These are phyloP conservation scores for Chymomyza amoena DNA, from an alignment of 2,888 invertebrate species.

Conservation along the genomic window DNA sequence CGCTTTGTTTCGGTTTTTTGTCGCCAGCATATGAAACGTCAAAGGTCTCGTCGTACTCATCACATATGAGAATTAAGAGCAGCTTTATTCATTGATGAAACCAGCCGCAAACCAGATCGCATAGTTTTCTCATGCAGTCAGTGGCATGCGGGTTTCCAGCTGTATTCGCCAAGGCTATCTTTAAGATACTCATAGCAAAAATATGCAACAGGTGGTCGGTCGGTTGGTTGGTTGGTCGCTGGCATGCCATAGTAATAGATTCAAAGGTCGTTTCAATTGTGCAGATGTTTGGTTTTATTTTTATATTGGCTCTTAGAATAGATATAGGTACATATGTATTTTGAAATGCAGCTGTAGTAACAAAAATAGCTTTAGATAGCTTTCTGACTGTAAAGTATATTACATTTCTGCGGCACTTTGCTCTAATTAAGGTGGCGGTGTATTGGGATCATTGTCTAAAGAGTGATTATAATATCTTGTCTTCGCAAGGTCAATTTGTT, in stretches of 20 bases:
- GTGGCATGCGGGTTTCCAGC: background rate
- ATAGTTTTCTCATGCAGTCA: background rate
- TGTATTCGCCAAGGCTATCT: background rate
- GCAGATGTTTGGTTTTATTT: slow-evolving; percentile 18
- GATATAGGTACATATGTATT: too few species aligned
- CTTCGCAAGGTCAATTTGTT: background rate
- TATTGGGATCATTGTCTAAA: background rate
- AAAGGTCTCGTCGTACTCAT: background rate
- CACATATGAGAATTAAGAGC: background rate
- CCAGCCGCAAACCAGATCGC: background rate
- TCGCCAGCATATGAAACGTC: background rate
- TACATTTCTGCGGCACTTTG: background rate
- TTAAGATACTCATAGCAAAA: background rate
- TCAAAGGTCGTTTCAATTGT: slow-evolving; percentile 20
- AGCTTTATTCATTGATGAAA: background rate
- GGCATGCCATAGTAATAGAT: slow-evolving; percentile 9
- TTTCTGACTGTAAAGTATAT: background rate
- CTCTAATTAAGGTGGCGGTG: background rate
- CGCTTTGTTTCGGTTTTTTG: slow-evolving; percentile 62
- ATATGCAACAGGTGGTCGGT: slow-evolving; percentile 18
- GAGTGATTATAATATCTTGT: background rate
- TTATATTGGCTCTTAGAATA: background rate
- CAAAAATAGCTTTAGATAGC: background rate
- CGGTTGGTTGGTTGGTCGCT: slow-evolving; percentile 14
- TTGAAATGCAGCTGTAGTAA: background rate